A percentile compares a stretch with the other conserved stretches of the same genome.
Evolutionary conservation across 2,797 vertebrate species (phyloP).

Genomic region (Huso huso): DNA sequence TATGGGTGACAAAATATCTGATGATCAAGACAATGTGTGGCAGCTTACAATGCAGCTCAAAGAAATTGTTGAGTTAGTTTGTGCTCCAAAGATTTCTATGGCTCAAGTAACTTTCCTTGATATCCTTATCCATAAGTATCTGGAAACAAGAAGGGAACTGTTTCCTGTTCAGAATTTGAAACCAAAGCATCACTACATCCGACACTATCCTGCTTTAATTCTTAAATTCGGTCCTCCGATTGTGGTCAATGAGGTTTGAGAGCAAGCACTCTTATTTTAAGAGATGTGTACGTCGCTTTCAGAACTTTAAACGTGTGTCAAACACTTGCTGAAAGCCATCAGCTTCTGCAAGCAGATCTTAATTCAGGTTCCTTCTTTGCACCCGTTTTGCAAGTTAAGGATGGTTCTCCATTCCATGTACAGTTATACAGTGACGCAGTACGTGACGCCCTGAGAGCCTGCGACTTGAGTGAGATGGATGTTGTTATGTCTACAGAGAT

Average conservation of each 20-base stretch:
- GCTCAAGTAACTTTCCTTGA: constrained; percentile 19
- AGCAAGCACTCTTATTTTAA: constrained; percentile 25
- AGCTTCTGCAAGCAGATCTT: constrained; percentile 18
- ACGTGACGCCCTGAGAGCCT: no score
- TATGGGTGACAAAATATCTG: constrained; percentile 6
- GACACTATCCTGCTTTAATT: constrained; percentile 17
- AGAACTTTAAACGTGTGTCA: constrained; percentile 23
- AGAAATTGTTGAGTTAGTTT: constrained; percentile 22
- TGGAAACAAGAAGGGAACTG: constrained; percentile 16
- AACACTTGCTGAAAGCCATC: constrained; percentile 15
- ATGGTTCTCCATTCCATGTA: no score
- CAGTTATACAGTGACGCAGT: no score
- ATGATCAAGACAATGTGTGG: constrained; percentile 16
- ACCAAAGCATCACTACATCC: constrained; percentile 26
- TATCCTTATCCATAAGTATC: constrained; percentile 17
- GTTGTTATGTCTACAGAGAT: no score
- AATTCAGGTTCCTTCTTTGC: constrained; percentile 16
- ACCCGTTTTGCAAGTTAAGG: no score
- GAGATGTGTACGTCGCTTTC: constrained; percentile 13
- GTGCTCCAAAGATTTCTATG: constrained; percentile 20
- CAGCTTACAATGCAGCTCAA: constrained; percentile 18
- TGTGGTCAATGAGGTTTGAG: constrained; percentile 27
- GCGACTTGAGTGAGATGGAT: no score
- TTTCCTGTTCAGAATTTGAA: constrained; percentile 21
- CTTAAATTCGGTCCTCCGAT: constrained; percentile 12